phyloP scores from a whole-genome alignment of 1,140 invertebrate genomes.

The Zeugodacus cucurbitae region DNA sequence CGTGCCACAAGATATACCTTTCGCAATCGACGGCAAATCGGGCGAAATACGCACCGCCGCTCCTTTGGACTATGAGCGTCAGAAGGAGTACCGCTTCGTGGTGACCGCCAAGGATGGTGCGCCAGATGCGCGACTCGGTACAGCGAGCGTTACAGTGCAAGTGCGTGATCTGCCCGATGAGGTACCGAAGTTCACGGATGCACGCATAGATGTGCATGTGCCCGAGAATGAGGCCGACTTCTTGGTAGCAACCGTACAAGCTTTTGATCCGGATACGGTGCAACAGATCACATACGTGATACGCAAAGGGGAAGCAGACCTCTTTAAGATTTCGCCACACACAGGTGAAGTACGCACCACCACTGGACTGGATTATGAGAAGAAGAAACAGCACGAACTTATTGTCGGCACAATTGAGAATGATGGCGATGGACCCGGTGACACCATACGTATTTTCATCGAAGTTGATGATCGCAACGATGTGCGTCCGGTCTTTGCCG shows the following conservation, averaged over 20 bases:
- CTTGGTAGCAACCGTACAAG: conserved; percentile 79
- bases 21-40: conserved; percentile 80
- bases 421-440: conserved; percentile 73
- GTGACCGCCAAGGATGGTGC: conserved; percentile 91
- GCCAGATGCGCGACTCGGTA: conserved; percentile 84
- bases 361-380: conserved; percentile 82
- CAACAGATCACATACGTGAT: conserved; percentile 87
- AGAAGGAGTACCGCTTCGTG: conserved; percentile 84
- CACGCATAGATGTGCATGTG: conserved; percentile 79
- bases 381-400: conserved; percentile 77
- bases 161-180: conserved; percentile 84
- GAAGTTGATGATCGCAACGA: conserved; percentile 87
- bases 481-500: conserved; percentile 86
- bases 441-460: conserved; percentile 80
- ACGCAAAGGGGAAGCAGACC: conserved; percentile 79
- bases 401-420: conserved; percentile 86
- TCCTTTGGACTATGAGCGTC: conserved; percentile 85
- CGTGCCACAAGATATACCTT: conserved; percentile 81
- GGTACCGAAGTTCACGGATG: conserved; percentile 80
- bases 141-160: conserved; percentile 84
- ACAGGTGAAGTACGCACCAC: conserved; percentile 82
- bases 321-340: conserved; percentile 84
- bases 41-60: conserved; percentile 82
- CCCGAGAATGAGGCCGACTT: conserved; percentile 85
- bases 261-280: conserved; percentile 79